Evolutionary conservation across 92 coral and sea anemone genomes (phyloP), one percentile per base, ranked within the genome.

Genomic region (Isaurus tuberculatus): DNA sequence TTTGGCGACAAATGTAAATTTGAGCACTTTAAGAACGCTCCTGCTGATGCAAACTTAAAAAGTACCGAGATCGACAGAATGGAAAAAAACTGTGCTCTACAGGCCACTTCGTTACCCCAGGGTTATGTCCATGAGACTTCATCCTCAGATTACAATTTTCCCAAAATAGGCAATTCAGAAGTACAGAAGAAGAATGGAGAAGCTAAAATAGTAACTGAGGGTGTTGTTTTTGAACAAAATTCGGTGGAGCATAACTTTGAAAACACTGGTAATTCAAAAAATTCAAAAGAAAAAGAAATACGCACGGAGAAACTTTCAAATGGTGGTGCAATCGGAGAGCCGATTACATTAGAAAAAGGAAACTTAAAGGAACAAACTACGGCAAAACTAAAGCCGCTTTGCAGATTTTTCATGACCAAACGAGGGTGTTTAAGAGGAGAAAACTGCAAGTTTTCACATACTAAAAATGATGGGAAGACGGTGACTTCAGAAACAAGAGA

Each of bases 1-100:
- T 95, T 88, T 77, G 97, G 92, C 33, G 91, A 91, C 33, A 79
- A 89, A 30, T 95, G 98, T 71, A 92, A 89, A 28, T 93, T 89
- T 64, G 68, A 64, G 11, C 97, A 93, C 42, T 32, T 37, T 20
- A 72, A 46, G 17, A 29, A 42, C 29, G 77, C 26, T 27, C 3
- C 16, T 14, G 26, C 4, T 42, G 75, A 48, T 28, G 80, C 1
- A 48, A 31, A 17, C 63, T 27, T 20, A 8, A 37, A 65, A 22
- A 33, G 29, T 43, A 37, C 46, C 1, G 49, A 44, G 17, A 65
- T 10, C 43, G 23, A 33, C 46, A 46, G n/a, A 23, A 25, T 2
- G 20, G 46, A 43, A 9, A 58, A 11, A 14, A 44, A 42, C 30
- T 7, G 32, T 0, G 29, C 42, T 53, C 31, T 26, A 46, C 42